Percentiles rank a stretch among this genome's conserved stretches.
phyloP scores from a whole-genome alignment of 2,888 invertebrate genomes.

The Tethea ocularis region DNA sequence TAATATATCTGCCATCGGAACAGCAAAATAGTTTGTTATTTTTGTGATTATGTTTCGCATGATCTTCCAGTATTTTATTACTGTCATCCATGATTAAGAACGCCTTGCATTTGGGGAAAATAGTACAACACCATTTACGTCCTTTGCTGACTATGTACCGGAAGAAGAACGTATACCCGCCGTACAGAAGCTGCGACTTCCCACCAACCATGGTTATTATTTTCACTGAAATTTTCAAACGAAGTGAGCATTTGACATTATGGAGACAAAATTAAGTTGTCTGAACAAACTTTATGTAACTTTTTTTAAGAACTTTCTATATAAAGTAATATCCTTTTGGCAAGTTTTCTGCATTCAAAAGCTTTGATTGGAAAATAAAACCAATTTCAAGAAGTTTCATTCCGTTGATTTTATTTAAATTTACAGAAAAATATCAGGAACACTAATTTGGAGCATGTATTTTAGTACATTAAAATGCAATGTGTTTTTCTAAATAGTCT shows the following conservation, averaged over 20 bases:
- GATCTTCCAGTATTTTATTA: conserved; percentile 31
- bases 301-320: too few relatives aligned
- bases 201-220: conserved; percentile 53
- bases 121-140: conserved; percentile 61
- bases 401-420: too few relatives aligned
- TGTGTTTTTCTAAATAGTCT: too few relatives aligned
- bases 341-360: too few relatives aligned
- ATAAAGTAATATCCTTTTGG: too few relatives aligned
- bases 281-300: too few relatives aligned
- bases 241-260: neutral
- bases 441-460: too few relatives aligned
- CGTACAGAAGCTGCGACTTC: conserved; percentile 42
- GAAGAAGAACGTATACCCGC: conserved; percentile 58
- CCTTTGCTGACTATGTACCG: conserved; percentile 48
- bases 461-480: too few relatives aligned
- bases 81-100: conserved; percentile 44
- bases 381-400: too few relatives aligned
- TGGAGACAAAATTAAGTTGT: neutral
- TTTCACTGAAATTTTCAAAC: conserved; percentile 34
- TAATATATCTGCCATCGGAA: conserved; percentile 40
- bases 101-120: conserved; percentile 58
- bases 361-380: too few relatives aligned
- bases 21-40: conserved; percentile 34
- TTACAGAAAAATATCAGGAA: too few relatives aligned
- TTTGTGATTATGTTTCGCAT: conserved; percentile 37